phyloP scores from a whole-genome alignment of 1,140 invertebrate species.

The Ruditapes philippinarum region DNA sequence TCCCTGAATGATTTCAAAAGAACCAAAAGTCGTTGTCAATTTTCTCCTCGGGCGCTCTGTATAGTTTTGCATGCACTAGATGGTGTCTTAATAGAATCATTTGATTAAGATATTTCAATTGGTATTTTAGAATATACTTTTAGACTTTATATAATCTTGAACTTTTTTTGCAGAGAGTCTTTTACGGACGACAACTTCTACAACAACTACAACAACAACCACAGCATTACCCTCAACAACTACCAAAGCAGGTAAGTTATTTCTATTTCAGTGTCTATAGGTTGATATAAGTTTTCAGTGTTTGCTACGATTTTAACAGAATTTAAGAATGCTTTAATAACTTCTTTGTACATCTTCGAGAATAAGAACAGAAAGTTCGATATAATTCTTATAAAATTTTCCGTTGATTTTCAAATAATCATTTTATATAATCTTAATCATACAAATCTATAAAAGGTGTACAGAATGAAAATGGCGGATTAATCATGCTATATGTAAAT shows the following conservation, averaged over 20 bases:
- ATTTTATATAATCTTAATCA: background rate
- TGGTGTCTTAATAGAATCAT: no score
- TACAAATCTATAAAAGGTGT: background rate
- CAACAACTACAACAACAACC: constrained; percentile 43
- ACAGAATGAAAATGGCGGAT: background rate
- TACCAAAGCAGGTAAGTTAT: constrained; percentile 40
- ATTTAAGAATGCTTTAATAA: no score
- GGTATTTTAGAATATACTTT: no score
- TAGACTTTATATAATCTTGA: no score
- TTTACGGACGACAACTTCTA: constrained; percentile 12
- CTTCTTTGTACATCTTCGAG: background rate
- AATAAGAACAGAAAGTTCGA: background rate
- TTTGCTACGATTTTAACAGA: no score
- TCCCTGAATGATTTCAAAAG: no score
- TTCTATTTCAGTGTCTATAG: no score
- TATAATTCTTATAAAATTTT: background rate
- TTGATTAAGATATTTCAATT: no score
- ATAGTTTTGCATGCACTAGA: background rate
- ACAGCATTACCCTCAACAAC: constrained; percentile 41
- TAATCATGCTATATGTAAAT: background rate
- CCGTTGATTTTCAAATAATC: background rate
- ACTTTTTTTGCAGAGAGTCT: background rate
- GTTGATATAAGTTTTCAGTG: no score
- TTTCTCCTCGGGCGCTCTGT: no score
- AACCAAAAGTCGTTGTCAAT: no score